Evolutionary conservation across 1,140 invertebrate species (phyloP).

Genomic region (Drosophila grimshawi): DNA sequence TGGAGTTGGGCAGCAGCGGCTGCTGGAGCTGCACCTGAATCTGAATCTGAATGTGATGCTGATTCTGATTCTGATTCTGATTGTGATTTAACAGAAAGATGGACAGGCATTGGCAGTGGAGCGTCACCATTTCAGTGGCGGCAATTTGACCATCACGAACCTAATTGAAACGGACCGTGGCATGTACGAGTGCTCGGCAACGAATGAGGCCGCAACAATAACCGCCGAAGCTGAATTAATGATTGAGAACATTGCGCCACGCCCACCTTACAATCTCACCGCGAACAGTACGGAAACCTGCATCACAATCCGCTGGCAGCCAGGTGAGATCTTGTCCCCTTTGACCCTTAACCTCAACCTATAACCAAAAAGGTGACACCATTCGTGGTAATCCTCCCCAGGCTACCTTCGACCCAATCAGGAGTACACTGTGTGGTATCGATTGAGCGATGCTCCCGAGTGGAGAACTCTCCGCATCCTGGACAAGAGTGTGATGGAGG

Average conservation of each 20-base stretch:
- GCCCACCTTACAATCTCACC: conserved; percentile 95
- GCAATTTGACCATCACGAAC: conserved; percentile 94
- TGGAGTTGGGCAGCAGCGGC: neutral
- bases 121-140: conserved; percentile 89
- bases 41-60: conserved; percentile 11
- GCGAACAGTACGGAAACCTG: conserved; percentile 90
- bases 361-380: neutral
- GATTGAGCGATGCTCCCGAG: conserved; percentile 88
- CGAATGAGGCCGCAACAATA: conserved; percentile 96
- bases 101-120: conserved; percentile 89
- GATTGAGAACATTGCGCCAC: conserved; percentile 93
- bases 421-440: conserved; percentile 94
- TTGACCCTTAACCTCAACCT: neutral
- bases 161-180: conserved; percentile 95
- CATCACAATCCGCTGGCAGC: conserved; percentile 94
- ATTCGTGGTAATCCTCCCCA: conserved; percentile 28
- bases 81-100: conserved; percentile 87
- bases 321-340: conserved; percentile 84
- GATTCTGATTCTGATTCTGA: conserved; percentile 13
- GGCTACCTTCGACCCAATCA: conserved; percentile 92
- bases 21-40: conserved; percentile 7
- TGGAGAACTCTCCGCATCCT: conserved; percentile 91
- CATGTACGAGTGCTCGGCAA: conserved; percentile 95
- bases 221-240: conserved; percentile 94
- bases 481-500: conserved; percentile 89